Base-by-base conservation (phyloP, 2,113 vertebrate species). In the Okapia johnstoni region DNA sequence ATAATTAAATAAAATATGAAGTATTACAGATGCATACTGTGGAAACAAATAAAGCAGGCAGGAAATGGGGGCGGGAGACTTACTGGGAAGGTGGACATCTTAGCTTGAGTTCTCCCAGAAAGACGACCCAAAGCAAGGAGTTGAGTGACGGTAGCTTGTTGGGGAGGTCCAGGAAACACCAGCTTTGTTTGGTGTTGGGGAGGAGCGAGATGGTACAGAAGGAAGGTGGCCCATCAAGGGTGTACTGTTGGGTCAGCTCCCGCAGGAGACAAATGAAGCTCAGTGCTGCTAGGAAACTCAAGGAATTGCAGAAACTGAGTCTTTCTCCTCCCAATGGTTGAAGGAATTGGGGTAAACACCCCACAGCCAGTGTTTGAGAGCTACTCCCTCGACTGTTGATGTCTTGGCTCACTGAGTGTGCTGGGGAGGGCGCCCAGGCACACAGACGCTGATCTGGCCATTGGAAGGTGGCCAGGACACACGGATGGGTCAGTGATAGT, bases 1-100 rank as follows among this genome's bases (percentile, higher is more conserved):
- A 30, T 17, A 63, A 58, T 12, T 3, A 36, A 76, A 21, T 15
- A 4, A 54, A 25, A 66, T 8, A 6, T 0, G 2, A 6, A 11
- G 6, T 5, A 16, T 3, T 3, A 21, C 21, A 30, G 73, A 5
- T 12, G 4, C 17, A 0, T 7, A 2, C 57, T 15, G 3, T 6
- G 43, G 84, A 50, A 28, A 50, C 48, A 17, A 17, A 33, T 1
- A 25, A 83, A 63, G 36, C 48, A 11, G 21, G 40, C n/a, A 33
- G 55, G 4, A 36, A 30, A 25, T 0, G 14, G 13, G 36, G 30
- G 0, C 1, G 5, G 54, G 33, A 25, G 54, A 1, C 46, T 43
- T 12, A 33, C 81, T 5, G 17, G 17, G 17, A 55, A 83, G 6
- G 50, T 17, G 40, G 63, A 4, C 14, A 16, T 43, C 55, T 84